These are phyloP conservation scores for Sebastes miniatus DNA, from an alignment of 2,797 vertebrate species.

Conservation along the genomic window DNA sequence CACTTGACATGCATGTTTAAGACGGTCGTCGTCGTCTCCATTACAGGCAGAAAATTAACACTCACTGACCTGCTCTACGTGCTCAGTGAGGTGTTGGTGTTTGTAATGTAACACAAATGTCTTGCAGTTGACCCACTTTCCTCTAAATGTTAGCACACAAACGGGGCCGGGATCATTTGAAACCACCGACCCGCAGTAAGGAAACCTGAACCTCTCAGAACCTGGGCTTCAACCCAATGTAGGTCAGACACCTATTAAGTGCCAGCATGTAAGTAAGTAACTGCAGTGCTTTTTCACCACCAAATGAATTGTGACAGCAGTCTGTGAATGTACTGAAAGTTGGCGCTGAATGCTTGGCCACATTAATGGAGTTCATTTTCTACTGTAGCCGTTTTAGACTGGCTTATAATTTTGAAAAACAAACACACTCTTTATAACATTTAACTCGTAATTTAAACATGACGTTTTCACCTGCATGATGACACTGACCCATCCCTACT, in stretches of 20 bases:
- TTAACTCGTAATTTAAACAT: no score
- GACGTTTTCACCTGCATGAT: neutral
- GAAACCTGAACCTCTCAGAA: constrained; percentile 30
- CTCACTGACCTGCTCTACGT: neutral
- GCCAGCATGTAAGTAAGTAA: neutral
- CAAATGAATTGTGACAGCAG: neutral
- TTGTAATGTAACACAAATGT: constrained; percentile 46
- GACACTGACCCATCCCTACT: neutral
- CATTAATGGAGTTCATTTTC: neutral
- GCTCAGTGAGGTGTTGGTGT: neutral
- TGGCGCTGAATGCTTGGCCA: neutral
- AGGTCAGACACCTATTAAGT: constrained; percentile 12
- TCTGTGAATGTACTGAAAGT: neutral
- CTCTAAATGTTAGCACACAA: constrained; percentile 38
- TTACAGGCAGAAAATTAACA: neutral
- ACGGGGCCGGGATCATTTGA: constrained; percentile 17
- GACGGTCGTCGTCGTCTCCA: neutral
- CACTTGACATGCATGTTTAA: neutral
- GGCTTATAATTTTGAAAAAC: neutral
- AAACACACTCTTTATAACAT: neutral
- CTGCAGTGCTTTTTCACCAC: neutral
- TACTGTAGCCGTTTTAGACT: neutral
- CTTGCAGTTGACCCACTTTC: constrained; percentile 36
- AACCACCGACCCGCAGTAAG: neutral
- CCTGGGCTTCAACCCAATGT: neutral